These are phyloP conservation scores for Pterocles burchelli DNA, from an alignment of 2,113 vertebrate genomes.

Conservation along the genomic window DNA sequence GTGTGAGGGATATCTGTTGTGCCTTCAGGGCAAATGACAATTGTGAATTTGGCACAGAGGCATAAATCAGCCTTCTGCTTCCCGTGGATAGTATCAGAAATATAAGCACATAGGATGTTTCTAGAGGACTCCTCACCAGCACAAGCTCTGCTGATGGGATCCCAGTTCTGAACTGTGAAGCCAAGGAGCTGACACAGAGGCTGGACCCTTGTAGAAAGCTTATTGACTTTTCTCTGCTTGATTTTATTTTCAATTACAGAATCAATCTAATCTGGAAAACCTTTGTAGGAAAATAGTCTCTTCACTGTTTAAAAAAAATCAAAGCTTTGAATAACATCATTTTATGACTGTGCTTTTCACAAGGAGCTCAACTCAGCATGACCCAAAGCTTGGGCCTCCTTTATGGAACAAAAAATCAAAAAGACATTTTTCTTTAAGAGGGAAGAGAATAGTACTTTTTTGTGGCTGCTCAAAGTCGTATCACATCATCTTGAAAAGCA, in stretches of 20 bases:
- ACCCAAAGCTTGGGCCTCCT: neutral
- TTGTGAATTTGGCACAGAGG: neutral
- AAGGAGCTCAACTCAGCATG: neutral
- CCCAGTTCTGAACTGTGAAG: neutral
- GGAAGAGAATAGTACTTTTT: neutral
- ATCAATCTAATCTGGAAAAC: neutral
- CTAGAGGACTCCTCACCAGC: neutral
- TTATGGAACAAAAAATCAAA: neutral
- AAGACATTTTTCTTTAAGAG: neutral
- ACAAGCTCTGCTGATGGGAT: neutral
- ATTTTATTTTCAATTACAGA: conserved; percentile 17
- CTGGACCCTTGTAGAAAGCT: neutral
- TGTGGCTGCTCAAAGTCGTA: neutral
- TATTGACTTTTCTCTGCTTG: neutral
- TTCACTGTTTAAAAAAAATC: neutral
- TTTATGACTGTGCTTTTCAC: neutral
- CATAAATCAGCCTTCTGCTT: neutral
- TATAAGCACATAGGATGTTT: neutral
- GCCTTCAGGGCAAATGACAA: neutral
- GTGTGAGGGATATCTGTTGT: neutral
- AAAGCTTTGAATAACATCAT: neutral
- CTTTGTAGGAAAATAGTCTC: neutral
- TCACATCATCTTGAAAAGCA: neutral
- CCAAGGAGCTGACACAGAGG: neutral
- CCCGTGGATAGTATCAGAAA: neutral